Percentiles rank a stretch among this genome's conserved stretches.
Conservation (phyloP, 2,797 vertebrate genomes). For the Gambelia wislizenii region DNA sequence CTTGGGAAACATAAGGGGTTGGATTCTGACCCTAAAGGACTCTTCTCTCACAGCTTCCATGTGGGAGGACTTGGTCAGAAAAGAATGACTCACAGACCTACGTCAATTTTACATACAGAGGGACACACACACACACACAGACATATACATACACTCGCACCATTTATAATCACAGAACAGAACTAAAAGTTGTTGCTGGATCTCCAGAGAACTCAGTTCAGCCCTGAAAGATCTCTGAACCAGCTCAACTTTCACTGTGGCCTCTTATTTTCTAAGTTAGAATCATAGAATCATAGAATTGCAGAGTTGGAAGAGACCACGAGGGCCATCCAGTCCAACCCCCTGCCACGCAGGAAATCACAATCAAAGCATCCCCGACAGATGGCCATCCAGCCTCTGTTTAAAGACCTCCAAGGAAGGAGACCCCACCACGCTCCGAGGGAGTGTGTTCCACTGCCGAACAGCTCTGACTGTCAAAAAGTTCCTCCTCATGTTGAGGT, state of each 20-base stretch:
- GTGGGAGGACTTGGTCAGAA: slow-evolving; percentile 57
- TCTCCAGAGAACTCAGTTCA: slow-evolving; percentile 54
- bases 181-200: slow-evolving; percentile 51
- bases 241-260: slow-evolving; percentile 60
- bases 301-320: too few species aligned
- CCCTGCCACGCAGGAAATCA: too few species aligned
- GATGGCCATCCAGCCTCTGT: too few species aligned
- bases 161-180: slow-evolving; percentile 75
- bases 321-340: too few species aligned
- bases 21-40: slow-evolving; percentile 64
- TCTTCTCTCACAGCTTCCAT: slow-evolving; percentile 57
- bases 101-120: background rate
- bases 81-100: slow-evolving; percentile 58
- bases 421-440: too few species aligned
- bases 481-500: too few species aligned
- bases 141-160: slow-evolving; percentile 37
- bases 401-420: too few species aligned
- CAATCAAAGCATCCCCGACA: too few species aligned
- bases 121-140: background rate
- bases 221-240: slow-evolving; percentile 37
- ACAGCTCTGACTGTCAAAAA: too few species aligned
- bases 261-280: slow-evolving; percentile 67
- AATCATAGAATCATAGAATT: too few species aligned
- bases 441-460: too few species aligned
- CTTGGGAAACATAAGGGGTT: slow-evolving; percentile 39